Evolutionary conservation across 2,113 vertebrate genomes (phyloP).

Genomic region (Podiceps cristatus): DNA sequence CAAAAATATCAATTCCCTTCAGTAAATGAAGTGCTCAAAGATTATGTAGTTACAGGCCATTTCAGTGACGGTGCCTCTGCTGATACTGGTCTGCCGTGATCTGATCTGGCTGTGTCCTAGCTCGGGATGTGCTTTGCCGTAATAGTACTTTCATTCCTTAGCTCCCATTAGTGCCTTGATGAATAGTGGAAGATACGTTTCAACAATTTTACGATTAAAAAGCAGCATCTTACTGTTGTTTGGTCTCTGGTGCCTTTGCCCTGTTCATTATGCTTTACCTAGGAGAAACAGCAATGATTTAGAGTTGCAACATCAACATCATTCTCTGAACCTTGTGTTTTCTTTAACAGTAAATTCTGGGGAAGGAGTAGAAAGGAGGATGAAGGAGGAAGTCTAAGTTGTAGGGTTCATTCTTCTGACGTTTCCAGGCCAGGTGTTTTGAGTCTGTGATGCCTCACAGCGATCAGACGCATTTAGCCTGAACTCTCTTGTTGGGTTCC

Average conservation of each 20-base stretch:
- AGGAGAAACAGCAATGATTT: not conserved
- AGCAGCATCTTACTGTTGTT: not conserved
- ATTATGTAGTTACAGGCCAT: not conserved
- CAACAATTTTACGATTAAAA: conserved; percentile 3
- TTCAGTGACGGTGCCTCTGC: not conserved
- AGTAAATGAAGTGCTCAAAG: not conserved
- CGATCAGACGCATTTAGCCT: not conserved
- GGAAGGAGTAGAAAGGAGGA: not conserved
- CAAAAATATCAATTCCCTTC: not conserved
- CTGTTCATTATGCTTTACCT: not conserved
- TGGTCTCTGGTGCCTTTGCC: not conserved
- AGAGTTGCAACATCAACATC: not conserved
- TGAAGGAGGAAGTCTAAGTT: not conserved
- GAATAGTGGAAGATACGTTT: not conserved
- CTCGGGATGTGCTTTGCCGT: not conserved
- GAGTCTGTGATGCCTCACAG: not conserved
- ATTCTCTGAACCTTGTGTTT: not conserved
- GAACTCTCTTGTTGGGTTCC: accelerated
- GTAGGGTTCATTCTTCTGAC: not conserved
- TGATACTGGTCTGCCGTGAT: not conserved
- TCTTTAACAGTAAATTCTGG: not conserved
- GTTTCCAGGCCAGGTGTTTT: not conserved
- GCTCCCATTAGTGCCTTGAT: not conserved
- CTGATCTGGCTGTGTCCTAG: not conserved
- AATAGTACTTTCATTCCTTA: not conserved